Base-by-base conservation (phyloP, 2,888 invertebrate species). In the Caenorhabditis doughertyi region DNA sequence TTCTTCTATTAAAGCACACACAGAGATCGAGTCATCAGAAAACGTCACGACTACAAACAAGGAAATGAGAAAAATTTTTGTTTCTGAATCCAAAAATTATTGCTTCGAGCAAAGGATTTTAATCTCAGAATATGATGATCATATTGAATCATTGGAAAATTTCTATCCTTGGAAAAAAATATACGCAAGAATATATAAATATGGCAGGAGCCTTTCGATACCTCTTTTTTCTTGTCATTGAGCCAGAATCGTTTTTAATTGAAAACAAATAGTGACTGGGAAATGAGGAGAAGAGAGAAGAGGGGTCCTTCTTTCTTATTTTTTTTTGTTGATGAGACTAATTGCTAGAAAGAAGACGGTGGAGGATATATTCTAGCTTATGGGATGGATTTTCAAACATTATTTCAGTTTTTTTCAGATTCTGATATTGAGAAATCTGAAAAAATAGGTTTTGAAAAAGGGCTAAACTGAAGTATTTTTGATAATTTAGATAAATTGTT, bases 191-290 rank as follows among this genome's bases (percentile, higher is more conserved):
- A 47, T 9, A 11, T 5, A 39, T 13, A 9, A 39, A 39, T 39
- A 39, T 32, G 16, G 11, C n/a, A n/a, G 3, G 39, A 39, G 39
- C 16, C 39, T 39, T 39, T n/a, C n/a, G n/a, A n/a, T n/a, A n/a
- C n/a, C n/a, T n/a, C n/a, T n/a, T n/a, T n/a, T n/a, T n/a, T n/a
- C n/a, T n/a, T n/a, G n/a, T n/a, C n/a, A n/a, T n/a, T n/a, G n/a
- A n/a, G n/a, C n/a, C 39, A 39, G 39, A 39, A 39, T 39, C 35
- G 29, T 77, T 9, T 39, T 77, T 77, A 77, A 77, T 77, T 77
- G 68, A 77, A 77, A 77, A 44, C 77, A 77, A 77, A 77, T 68
- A 77, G 62, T 77, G 68, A 32, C 42, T 32, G 23, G 9, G 44
- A n/a, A 39, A n/a, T n/a, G n/a, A n/a, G 11, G 29, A 21, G 1